phyloP scores from a whole-genome alignment of 1,140 invertebrate genomes.

The Phthorimaea operculella region DNA sequence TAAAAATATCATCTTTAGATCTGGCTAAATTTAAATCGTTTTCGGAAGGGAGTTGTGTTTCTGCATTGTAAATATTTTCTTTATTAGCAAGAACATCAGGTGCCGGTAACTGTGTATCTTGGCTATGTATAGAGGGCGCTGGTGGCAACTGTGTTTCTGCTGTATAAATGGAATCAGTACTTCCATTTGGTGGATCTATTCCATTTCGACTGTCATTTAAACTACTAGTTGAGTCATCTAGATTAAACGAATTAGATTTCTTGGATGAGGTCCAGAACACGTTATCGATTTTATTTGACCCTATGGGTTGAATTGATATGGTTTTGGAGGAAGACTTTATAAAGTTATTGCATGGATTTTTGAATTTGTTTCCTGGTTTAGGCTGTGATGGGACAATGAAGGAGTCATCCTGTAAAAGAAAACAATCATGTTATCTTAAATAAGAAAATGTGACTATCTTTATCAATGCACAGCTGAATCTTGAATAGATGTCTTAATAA shows the following conservation, averaged over 20 bases:
- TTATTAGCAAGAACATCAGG: not conserved
- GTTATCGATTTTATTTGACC: slow-evolving; percentile 43
- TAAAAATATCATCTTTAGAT: no score
- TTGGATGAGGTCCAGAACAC: slow-evolving; percentile 40
- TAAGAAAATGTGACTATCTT: no score
- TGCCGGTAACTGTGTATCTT: slow-evolving; percentile 32
- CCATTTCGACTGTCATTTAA: not conserved
- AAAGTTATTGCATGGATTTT: slow-evolving; percentile 30
- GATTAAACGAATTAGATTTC: slow-evolving; percentile 40
- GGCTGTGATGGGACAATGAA: slow-evolving; percentile 27
- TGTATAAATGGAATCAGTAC: slow-evolving; percentile 12
- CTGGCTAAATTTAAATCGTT: no score
- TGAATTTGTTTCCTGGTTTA: slow-evolving; percentile 19
- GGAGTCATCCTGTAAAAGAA: no score
- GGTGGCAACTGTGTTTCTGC: slow-evolving; percentile 27
- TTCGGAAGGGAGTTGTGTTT: no score
- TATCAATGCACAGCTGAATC: no score
- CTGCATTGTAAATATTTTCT: no score
- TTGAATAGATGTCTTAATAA: no score
- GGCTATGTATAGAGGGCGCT: slow-evolving; percentile 22
- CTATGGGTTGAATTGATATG: slow-evolving; percentile 32
- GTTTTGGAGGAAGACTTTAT: slow-evolving; percentile 35
- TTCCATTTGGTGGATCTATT: slow-evolving; percentile 11
- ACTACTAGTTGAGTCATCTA: slow-evolving; percentile 22
- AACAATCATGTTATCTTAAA: no score